Conservation (phyloP, 2,113 vertebrate species). For the Recurvirostra avosetta region DNA sequence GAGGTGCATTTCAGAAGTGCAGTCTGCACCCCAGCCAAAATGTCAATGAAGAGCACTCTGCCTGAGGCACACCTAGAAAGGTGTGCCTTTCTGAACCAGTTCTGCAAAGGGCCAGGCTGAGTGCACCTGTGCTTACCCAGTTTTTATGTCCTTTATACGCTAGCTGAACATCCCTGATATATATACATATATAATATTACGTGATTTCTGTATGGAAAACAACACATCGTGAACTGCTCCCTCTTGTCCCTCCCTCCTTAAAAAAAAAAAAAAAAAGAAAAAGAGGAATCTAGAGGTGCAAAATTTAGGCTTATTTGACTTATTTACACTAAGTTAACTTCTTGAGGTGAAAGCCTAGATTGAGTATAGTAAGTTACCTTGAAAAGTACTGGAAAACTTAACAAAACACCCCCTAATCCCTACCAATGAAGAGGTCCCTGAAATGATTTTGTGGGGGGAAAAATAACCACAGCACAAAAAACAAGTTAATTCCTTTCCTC, state of each 20-base stretch:
- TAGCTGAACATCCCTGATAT: neutral
- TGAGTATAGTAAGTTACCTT: neutral
- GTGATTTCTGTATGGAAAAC: neutral
- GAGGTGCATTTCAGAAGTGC: neutral
- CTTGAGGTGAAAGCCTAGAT: neutral
- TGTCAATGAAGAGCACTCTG: neutral
- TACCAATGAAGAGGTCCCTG: neutral
- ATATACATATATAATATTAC: too few relatives aligned
- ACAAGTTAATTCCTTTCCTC: neutral
- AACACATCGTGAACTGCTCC: neutral
- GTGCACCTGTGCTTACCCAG: neutral
- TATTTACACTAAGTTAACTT: neutral
- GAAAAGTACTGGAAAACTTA: neutral
- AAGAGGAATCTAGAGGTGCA: neutral
- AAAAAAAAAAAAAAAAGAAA: neutral
- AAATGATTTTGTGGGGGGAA: neutral
- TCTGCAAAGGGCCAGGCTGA: neutral
- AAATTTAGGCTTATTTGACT: neutral
- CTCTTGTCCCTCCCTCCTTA: neutral
- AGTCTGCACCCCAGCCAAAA: neutral
- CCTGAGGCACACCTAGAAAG: neutral
- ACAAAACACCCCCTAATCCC: accelerated
- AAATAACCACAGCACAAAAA: neutral
- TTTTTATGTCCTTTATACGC: neutral
- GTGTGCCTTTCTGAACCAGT: too few relatives aligned